Evolutionary conservation across 2,113 vertebrate genomes (phyloP).

Genomic region (Trematomus loennbergii): DNA sequence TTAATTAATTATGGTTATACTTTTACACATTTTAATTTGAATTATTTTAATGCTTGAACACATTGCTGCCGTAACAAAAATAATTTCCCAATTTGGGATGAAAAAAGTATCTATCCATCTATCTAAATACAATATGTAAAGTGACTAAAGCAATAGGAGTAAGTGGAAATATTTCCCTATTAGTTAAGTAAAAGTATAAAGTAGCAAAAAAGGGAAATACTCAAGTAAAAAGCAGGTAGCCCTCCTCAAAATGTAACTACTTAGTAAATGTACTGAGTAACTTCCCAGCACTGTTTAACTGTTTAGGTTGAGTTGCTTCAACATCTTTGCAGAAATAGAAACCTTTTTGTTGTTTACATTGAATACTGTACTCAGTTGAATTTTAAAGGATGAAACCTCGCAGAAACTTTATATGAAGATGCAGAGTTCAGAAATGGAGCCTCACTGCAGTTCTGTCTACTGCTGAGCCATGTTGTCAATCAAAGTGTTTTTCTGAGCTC

Average conservation of each 20-base stretch:
- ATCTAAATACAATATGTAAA: too few species aligned
- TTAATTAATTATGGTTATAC: too few species aligned
- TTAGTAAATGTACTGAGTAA: not conserved
- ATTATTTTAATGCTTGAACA: too few species aligned
- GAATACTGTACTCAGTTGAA: not conserved
- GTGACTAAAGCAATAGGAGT: too few species aligned
- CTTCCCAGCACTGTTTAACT: not conserved
- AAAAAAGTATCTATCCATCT: too few species aligned
- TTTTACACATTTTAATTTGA: too few species aligned
- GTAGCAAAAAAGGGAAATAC: too few species aligned
- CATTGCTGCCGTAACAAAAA: too few species aligned
- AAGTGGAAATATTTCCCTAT: too few species aligned
- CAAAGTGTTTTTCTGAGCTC: slow-evolving; percentile 51
- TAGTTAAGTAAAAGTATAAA: too few species aligned
- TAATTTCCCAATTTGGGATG: too few species aligned
- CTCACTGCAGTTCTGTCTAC: slow-evolving; percentile 31
- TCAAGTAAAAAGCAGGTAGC: too few species aligned
- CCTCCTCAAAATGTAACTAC: not conserved
- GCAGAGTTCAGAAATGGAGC: slow-evolving; percentile 28
- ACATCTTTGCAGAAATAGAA: not conserved
- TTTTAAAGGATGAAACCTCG: not conserved
- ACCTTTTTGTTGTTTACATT: not conserved
- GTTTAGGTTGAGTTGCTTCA: not conserved
- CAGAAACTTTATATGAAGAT: slow-evolving; percentile 5
- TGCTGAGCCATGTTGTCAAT: slow-evolving; percentile 36